Base-by-base conservation (phyloP, 2,113 vertebrate species). In the Pao palembangensis region DNA sequence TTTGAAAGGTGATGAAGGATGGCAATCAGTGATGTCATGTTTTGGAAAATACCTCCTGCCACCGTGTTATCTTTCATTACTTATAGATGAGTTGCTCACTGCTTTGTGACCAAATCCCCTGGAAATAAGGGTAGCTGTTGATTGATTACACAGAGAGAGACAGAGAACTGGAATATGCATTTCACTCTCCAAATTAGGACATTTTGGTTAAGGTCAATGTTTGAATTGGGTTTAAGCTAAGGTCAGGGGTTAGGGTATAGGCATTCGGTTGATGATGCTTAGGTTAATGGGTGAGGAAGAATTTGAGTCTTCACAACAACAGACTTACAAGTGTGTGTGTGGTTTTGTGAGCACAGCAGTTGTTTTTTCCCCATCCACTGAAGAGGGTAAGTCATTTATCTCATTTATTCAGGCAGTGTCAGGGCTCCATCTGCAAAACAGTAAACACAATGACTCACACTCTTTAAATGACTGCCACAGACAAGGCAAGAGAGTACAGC, bases 391-490 rank as follows among this genome's bases (percentile, higher is more conserved):
- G 75, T 79, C 81, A 87, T 88, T 84, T 80, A 87, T 91, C 85
- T 89, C 88, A 87, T 83, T 87, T 88, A 86, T 75, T 73, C 86
- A 80, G 82, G 88, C 83, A 81, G 76, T 89, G 85, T 88, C 87
- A 85, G 58, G 75, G 65, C 78, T 80, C 85, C 85, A 88, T 87
- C 87, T 87, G 85, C 86, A 83, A 78, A 86, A 86, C 83, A 78
- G 84, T 87, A 88, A 88, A 91, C 80, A 86, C 75, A 75, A 67
- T 78, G 81, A 87, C 64, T 74, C 79, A n/a, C 44, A 38, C 34
- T 78, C 63, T 76, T 56, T 74, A 67, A 82, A 76, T 76, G 67
- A 75, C 82, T 78, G 78, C 71, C 65, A 74, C 62, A 64, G 79
- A 86, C 73, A 80, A 77, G 72, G 69, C 67, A 66, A 60, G 55